Evolutionary conservation across 2,113 vertebrate genomes (phyloP), one percentile per base, ranked within the genome.

Genomic region (Micronycteris hirsuta): DNA sequence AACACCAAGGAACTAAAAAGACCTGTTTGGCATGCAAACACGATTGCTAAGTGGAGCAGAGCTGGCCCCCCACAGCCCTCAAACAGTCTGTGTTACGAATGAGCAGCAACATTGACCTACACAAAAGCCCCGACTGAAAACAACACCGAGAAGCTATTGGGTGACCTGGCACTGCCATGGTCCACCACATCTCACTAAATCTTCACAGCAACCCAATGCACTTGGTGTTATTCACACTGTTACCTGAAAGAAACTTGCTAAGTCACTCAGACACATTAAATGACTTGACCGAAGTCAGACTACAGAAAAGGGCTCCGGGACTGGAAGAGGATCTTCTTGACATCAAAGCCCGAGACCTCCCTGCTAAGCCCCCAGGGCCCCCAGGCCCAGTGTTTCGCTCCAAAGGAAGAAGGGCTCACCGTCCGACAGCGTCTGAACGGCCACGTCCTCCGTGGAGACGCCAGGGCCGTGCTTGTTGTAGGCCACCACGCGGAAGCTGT

Each of bases 401-500:
- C 31, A n/a, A 8, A 24, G 19, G 56, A 58, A 95, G 58, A 54
- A 86, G 67, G 43, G 97, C 99, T 98, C 96, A 99, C 99, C 99
- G 24, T 99, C 99, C 3, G 99, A 99, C 45, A 99, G 96, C 0
- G 99, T 99, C 38, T 98, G 98, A 20, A 98, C 98, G 0, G 97
- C 97, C 4, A 99, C 95, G 31, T 99, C 99, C 33, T 99, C 99
- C 0, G 99, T 99, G 68, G 99, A 99, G 95, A 99, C 99, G 7
- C 99, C 99, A 0, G 99, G 99, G 0, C 99, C 99, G 4, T 99
- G 99, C 82, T 99, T 99, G 98, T 99, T 99, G 98, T 99, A 99
- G 49, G 99, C 99, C 61, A 99, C 99, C 87, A 99, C 99, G 7
- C 99, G 98, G 97, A 99, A 99, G 94, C 98, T 99, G 97, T 99